Base-by-base conservation (phyloP, 2,888 invertebrate genomes). In the Callyntrura sp. region DNA sequence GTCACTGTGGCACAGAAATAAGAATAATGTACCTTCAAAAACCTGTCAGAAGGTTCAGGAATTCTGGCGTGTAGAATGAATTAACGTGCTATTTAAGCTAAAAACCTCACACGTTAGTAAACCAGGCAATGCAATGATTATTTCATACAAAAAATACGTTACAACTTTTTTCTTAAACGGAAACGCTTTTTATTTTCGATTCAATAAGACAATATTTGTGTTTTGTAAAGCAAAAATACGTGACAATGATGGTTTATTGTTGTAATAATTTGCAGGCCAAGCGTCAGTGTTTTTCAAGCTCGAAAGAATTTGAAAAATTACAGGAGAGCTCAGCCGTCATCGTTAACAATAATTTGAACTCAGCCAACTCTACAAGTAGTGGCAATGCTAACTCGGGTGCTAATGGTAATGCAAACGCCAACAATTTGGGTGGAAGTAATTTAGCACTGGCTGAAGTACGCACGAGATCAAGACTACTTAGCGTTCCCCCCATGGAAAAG, bases 231-330 rank as follows among this genome's bases (percentile, higher is more conserved):
- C n/a, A n/a, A n/a, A n/a, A n/a, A n/a, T 1, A 68, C 17, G 43
- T 68, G 68, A 17, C 68, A 43, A 68, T 68, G 35, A 68, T 68
- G 14, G 11, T 35, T n/a, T 76, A 2, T 48, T 25, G 23, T 48
- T 76, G 20, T 51, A 20, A 48, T 48, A 79, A 83, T 55, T 90
- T 91, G 45, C 90, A 93, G 93, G 91, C 93, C 70, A 98, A 98
- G 95, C 98, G 98, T 94, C 96, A 97, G 90, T 98, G 98, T 91
- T 98, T 98, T 94, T 95, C 96, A 0, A 97, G 97, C 91, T 97
- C 98, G 0, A 96, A 98, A 87, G 98, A 98, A 93, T 98, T 98
- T 94, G 98, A 99, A 95, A 97, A 98, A 94, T 95, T 98, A 60
- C 98, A 98, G 94, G 98, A 98, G 76, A 91, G 88, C 82, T 82